phyloP scores from a whole-genome alignment of 2,113 vertebrate genomes.

The Myiagra hebetior region DNA sequence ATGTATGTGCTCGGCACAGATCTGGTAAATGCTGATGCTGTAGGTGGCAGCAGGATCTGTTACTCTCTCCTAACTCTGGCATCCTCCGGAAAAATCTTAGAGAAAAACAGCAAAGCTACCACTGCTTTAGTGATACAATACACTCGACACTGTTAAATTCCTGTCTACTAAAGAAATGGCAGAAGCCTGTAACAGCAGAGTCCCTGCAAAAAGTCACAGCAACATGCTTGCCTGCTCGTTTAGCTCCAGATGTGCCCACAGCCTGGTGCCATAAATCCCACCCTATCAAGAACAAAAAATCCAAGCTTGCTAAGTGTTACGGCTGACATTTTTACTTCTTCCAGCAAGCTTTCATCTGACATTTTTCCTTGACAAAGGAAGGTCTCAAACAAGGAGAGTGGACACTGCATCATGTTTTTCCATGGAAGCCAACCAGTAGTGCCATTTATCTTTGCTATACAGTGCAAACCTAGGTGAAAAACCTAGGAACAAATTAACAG shows the following conservation, averaged over 20 bases:
- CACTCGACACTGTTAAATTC: neutral
- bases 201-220: neutral
- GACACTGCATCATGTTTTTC: neutral
- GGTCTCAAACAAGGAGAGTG: neutral
- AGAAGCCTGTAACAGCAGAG: neutral
- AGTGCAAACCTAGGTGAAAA: neutral
- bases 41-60: neutral
- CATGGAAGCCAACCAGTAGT: neutral
- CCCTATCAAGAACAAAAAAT: neutral
- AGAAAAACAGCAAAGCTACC: neutral
- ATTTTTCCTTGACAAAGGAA: neutral
- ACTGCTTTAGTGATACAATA: neutral
- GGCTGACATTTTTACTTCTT: neutral
- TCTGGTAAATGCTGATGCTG: neutral
- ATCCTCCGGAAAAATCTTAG: neutral
- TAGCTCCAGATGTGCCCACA: neutral
- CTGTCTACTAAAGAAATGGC: neutral
- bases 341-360: neutral
- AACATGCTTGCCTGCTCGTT: neutral
- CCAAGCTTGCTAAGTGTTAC: neutral
- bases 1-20: fast-evolving
- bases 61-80: neutral
- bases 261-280: neutral
- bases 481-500: neutral
- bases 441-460: neutral